Evolutionary conservation across 2,113 vertebrate genomes (phyloP).

Genomic region (Chamaea fasciata): DNA sequence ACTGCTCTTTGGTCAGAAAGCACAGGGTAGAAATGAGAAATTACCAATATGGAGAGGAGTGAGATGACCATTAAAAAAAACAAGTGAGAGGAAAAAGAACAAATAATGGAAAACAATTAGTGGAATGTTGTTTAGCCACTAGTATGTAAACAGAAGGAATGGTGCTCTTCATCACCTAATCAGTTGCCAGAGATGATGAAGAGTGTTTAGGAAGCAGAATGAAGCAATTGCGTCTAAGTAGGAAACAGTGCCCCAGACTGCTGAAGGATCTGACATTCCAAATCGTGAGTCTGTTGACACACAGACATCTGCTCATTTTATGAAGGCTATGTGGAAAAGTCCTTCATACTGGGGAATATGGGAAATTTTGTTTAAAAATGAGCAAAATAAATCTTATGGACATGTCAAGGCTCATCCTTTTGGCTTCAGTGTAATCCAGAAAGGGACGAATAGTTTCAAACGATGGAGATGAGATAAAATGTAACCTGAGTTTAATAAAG

Average conservation of each 20-base stretch:
- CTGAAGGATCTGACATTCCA: neutral
- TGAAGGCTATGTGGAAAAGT: neutral
- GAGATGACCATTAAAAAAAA: neutral
- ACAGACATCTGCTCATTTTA: neutral
- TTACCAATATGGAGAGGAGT: neutral
- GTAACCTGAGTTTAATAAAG: neutral
- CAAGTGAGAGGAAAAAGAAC: neutral
- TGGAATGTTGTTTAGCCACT: neutral
- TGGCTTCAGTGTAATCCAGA: neutral
- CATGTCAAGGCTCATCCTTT: neutral
- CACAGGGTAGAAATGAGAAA: neutral
- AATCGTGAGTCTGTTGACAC: neutral
- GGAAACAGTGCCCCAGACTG: neutral
- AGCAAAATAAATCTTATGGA: neutral
- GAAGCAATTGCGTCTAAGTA: neutral
- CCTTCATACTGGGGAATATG: neutral
- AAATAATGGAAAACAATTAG: neutral
- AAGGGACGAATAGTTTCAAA: neutral
- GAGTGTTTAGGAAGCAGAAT: neutral
- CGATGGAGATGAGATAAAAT: neutral
- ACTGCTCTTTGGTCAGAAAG: neutral
- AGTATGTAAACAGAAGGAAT: neutral
- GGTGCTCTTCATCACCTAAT: neutral
- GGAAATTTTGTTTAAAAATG: neutral
- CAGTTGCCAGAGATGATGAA: neutral